Percentiles rank a stretch among this genome's conserved stretches.
These are phyloP conservation scores for Acrocephalus scirpaceus DNA, from an alignment of 2,797 vertebrate genomes.

Conservation along the genomic window DNA sequence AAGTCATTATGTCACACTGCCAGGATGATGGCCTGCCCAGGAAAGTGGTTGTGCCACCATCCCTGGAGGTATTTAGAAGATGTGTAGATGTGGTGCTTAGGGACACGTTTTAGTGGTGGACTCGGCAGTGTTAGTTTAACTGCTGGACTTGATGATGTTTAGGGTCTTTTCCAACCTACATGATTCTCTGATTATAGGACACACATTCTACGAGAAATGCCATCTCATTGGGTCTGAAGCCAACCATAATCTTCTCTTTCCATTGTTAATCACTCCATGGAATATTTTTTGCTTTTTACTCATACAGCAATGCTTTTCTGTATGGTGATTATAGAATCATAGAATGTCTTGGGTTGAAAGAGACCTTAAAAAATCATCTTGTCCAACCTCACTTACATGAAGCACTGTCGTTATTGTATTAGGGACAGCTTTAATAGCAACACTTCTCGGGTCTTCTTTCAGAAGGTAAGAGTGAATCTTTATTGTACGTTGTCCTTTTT, in stretches of 20 bases:
- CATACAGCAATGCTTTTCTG: not conserved
- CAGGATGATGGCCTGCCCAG: not conserved
- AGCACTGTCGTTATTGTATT: too few species aligned
- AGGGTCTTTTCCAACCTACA: fast-evolving
- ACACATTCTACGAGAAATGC: not conserved
- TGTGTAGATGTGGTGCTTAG: too few species aligned
- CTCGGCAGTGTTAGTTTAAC: fast-evolving
- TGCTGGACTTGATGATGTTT: not conserved
- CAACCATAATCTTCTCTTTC: not conserved
- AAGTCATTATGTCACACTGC: not conserved
- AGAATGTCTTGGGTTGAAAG: not conserved
- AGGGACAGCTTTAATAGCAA: too few species aligned
- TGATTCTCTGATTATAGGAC: not conserved
- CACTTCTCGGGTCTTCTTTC: too few species aligned
- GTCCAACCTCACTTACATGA: not conserved
- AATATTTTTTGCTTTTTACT: not conserved
- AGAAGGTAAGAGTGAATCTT: too few species aligned
- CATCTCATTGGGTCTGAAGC: not conserved
- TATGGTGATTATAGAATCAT: not conserved
- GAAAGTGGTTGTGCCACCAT: not conserved
- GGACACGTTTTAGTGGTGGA: not conserved
- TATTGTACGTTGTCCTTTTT: too few species aligned
- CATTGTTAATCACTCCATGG: not conserved
- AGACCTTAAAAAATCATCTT: not conserved
- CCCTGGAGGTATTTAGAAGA: not conserved